These are phyloP conservation scores for Cataglyphis albicans DNA, from an alignment of 2,888 invertebrate species.

Conservation along the genomic window DNA sequence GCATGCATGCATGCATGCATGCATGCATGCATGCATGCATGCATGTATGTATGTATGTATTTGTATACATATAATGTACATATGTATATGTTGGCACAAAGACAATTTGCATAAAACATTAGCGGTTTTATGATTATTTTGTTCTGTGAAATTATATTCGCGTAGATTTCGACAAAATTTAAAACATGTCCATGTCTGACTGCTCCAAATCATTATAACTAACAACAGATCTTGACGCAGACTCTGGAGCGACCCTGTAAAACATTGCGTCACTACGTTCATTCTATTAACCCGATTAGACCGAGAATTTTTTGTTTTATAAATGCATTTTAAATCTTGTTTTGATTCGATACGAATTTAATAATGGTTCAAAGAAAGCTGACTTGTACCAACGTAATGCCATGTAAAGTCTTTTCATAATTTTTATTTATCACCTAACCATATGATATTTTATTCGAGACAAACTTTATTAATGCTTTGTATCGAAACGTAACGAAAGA, in stretches of 20 bases:
- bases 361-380: not conserved
- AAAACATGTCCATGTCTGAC: constrained; percentile 93
- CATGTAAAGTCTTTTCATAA: not conserved
- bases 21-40: too few species aligned
- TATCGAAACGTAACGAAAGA: not conserved
- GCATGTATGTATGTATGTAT: too few species aligned
- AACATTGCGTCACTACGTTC: constrained; percentile 71
- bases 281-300: constrained; percentile 37
- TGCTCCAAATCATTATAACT: constrained; percentile 97
- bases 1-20: too few species aligned
- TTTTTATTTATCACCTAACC: not conserved
- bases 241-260: constrained; percentile 84
- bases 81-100: constrained; percentile 55
- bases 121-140: constrained; percentile 52
- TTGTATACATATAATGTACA: not conserved
- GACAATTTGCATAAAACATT: not conserved
- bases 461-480: not conserved
- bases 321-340: constrained; percentile 9
- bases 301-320: not conserved
- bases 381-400: not conserved
- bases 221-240: constrained; percentile 90
- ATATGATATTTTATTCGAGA: constrained; percentile 1
- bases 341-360: not conserved
- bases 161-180: constrained; percentile 78
- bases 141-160: constrained; percentile 50